Percentiles rank a stretch among this genome's conserved stretches.
Conservation (phyloP, 2,113 vertebrate genomes). For the Charina bottae region DNA sequence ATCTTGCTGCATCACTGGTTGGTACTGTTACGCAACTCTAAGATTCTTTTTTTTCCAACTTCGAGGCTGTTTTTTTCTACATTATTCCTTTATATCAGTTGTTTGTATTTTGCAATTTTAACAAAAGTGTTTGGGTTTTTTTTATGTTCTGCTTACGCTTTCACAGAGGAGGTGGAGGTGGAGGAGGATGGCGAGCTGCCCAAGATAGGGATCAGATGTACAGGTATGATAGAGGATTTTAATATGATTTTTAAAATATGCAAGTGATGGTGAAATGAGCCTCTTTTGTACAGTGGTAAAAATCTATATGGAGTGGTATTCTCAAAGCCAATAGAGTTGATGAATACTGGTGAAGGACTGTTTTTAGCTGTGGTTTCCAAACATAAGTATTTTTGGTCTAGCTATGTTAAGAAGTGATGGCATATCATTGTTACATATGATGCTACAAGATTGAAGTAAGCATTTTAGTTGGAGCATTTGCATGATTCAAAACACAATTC, state of each 20-base stretch:
- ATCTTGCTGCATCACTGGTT: neutral
- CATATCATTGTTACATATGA: neutral
- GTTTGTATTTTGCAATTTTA: neutral
- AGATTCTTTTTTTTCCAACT: neutral
- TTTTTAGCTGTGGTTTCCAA: neutral
- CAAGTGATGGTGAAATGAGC: neutral
- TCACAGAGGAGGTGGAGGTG: conserved; percentile 74
- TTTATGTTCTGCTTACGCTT: conserved; percentile 30
- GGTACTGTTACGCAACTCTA: neutral
- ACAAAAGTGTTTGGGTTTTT: too few relatives aligned
- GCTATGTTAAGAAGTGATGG: neutral
- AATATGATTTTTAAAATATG: neutral
- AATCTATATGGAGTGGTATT: neutral
- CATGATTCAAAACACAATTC: neutral
- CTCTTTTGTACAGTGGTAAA: neutral
- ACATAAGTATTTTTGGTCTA: neutral
- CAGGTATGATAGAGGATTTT: conserved; percentile 64
- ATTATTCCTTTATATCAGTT: neutral
- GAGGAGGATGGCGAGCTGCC: conserved; percentile 81
- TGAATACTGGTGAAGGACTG: neutral
- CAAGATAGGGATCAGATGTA: conserved; percentile 84
- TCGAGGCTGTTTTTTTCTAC: neutral
- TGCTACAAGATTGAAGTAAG: neutral
- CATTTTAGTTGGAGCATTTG: neutral
- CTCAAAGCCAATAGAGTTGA: neutral